Base-by-base conservation (phyloP, 2,888 invertebrate genomes). In the Drosophila longiperda region DNA sequence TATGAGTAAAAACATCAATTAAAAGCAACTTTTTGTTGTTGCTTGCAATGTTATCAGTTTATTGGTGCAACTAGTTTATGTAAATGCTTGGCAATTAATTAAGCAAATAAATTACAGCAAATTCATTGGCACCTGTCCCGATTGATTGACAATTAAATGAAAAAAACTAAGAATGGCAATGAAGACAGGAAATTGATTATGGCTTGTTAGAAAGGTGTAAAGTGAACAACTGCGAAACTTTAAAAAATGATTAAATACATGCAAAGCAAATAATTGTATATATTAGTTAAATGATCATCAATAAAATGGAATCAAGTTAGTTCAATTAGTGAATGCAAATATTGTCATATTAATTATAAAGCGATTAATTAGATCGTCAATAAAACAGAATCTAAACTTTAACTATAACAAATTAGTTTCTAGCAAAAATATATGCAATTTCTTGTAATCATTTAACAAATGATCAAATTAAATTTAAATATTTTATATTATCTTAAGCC, bases 51-150 rank as follows among this genome's bases (percentile, higher is more conserved):
- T 66, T 76, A 63, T 55, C 60, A 73, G 68, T 69, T 73, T 61
- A 83, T 78, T 73, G 77, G 61, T 54, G 58, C 69, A 60, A 66
- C 62, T 58, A 75, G 73, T 62, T 78, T 60, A 75, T 69, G 75
- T 73, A 71, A 87, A 76, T 88, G 82, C 71, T 58, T 45, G 50
- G 29, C 83, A 82, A 72, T 88, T 82, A 87, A 88, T 90, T 88
- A 85, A 76, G 65, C 63, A 67, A 83, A 83, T 84, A 84, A 87
- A 78, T 89, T 73, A 79, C 62, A 50, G 42, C 67, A 36, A 42
- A 61, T 78, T 66, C 73, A 67, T 73, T 72, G 68, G 55, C 59
- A 72, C 72, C 66, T 70, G 32, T 50, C 65, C 73, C 48, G 42
- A 54, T 36, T 65, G 74, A 49, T 42, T 61, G 79, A 17, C 48